These are phyloP conservation scores for Xestia c-nigrum DNA, from an alignment of 2,888 invertebrate genomes.

Conservation along the genomic window DNA sequence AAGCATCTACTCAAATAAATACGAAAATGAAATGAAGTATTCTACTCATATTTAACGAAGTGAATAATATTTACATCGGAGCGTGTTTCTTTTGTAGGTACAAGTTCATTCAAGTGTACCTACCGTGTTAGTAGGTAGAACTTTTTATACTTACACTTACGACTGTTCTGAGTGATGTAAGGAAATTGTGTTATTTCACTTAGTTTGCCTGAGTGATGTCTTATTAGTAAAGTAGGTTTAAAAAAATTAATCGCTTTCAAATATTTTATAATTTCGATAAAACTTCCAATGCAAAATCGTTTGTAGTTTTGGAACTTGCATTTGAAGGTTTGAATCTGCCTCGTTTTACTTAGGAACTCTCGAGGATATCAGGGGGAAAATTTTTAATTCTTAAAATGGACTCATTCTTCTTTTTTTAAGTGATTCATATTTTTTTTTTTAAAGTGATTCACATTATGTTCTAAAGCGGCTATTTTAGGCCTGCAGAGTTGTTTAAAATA, in stretches of 20 bases:
- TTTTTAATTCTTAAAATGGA: too few relatives aligned
- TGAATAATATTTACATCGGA: conserved; percentile 28
- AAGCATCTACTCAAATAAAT: conserved; percentile 22
- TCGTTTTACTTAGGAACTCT: too few relatives aligned
- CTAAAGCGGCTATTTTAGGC: too few relatives aligned
- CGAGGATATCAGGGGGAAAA: too few relatives aligned
- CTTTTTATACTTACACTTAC: not conserved
- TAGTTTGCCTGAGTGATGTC: not conserved
- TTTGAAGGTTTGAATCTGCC: too few relatives aligned
- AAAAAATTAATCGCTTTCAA: not conserved
- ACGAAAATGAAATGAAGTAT: conserved; percentile 15
- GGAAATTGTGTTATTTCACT: not conserved
- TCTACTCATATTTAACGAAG: conserved; percentile 25
- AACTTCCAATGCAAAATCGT: not conserved
- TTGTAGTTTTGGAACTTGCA: too few relatives aligned
- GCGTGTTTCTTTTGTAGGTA: not conserved
- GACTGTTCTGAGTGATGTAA: conserved; percentile 3
- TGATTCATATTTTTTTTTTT: too few relatives aligned
- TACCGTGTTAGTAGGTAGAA: not conserved
- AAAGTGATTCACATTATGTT: too few relatives aligned
- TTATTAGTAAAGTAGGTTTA: not conserved
- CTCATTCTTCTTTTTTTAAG: too few relatives aligned
- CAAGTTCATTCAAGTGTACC: conserved; percentile 15
- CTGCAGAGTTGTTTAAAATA: not conserved
- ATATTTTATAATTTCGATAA: not conserved